Evolutionary conservation across 2,113 vertebrate species (phyloP), one percentile per base, ranked within the genome.

Genomic region (Benitochromis conjunctus): DNA sequence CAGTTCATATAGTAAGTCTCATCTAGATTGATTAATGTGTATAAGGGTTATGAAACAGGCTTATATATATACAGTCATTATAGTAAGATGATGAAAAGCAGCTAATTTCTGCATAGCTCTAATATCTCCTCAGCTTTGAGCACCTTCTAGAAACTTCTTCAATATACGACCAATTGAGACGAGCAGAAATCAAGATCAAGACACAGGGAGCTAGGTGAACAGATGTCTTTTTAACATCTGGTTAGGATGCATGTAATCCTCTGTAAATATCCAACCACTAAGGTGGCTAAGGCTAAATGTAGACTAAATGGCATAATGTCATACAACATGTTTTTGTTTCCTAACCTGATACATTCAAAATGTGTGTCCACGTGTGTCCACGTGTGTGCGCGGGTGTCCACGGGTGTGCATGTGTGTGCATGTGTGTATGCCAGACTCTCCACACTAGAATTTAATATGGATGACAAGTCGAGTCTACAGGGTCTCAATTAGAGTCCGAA

Each of bases 401-500:
- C n/a, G n/a, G n/a, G n/a, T n/a, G n/a, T n/a, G n/a, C n/a, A n/a
- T 64, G 41, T 41, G 62, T 24, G 14, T 18, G 64, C 38, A 43
- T 74, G 41, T 66, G 1, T 66, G 21, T 66, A 3, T 66, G 36
- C n/a, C 31, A 18, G 12, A 51, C 46, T 80, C 74, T 60, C 10
- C n/a, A 21, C 21, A 43, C 8, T n/a, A 51, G 9, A 78, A 62
- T 64, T 79, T 4, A 41, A 64, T 48, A 80, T 66, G 12, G 36
- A 46, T 29, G 46, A 34, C 55, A 21, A 36, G 55, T 55, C 24
- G 14, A 79, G n/a, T 29, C n/a, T 76, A 38, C 69, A 74, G 80
- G 43, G 71, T 83, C 80, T 82, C 24, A 83, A 51, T 89, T 83
- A 64, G 76, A 76, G 82, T 53, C 46, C 2, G 13, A 80, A 21